These are phyloP conservation scores for Cynoglossus semilaevis DNA, from an alignment of 2,113 vertebrate genomes.

Conservation along the genomic window DNA sequence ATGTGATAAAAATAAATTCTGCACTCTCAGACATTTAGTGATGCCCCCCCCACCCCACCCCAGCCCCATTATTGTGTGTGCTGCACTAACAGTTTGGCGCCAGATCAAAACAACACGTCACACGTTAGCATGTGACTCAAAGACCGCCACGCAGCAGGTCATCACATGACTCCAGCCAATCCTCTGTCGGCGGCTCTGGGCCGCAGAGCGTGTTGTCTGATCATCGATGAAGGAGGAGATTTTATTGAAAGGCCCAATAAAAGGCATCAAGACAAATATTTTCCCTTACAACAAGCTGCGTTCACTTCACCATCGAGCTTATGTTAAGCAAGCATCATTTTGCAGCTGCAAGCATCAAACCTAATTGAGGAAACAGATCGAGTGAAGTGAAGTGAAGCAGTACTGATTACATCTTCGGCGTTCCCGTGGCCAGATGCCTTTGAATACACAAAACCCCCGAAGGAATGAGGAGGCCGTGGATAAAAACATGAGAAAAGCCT, in stretches of 20 bases:
- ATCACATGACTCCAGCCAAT: slow-evolving; percentile 27
- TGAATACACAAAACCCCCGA: slow-evolving; percentile 43
- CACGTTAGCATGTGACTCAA: not conserved
- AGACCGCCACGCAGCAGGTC: not conserved
- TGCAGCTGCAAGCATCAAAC: slow-evolving; percentile 49
- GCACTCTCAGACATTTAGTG: not conserved
- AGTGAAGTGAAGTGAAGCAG: slow-evolving; percentile 60
- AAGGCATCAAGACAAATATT: slow-evolving; percentile 34
- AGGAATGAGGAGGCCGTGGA: slow-evolving; percentile 14
- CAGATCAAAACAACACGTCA: slow-evolving; percentile 18
- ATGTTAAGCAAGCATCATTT: slow-evolving; percentile 41
- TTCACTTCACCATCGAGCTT: slow-evolving; percentile 40
- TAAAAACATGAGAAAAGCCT: slow-evolving; percentile 27
- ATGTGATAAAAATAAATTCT: not conserved
- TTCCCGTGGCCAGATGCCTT: slow-evolving; percentile 40
- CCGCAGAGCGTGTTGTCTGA: slow-evolving; percentile 26
- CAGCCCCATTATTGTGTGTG: slow-evolving; percentile 1
- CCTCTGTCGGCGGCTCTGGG: slow-evolving; percentile 37
- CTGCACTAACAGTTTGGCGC: slow-evolving; percentile 15
- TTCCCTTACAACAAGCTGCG: slow-evolving; percentile 34
- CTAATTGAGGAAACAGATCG: slow-evolving; percentile 55
- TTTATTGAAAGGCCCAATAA: slow-evolving; percentile 13
- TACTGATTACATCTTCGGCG: slow-evolving; percentile 60
- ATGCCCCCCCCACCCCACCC: not conserved
- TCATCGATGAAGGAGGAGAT: slow-evolving; percentile 27